A percentile compares a stretch with the other conserved stretches of the same genome.
These are phyloP conservation scores for Noctua comes DNA, from an alignment of 2,888 invertebrate genomes.

Conservation along the genomic window DNA sequence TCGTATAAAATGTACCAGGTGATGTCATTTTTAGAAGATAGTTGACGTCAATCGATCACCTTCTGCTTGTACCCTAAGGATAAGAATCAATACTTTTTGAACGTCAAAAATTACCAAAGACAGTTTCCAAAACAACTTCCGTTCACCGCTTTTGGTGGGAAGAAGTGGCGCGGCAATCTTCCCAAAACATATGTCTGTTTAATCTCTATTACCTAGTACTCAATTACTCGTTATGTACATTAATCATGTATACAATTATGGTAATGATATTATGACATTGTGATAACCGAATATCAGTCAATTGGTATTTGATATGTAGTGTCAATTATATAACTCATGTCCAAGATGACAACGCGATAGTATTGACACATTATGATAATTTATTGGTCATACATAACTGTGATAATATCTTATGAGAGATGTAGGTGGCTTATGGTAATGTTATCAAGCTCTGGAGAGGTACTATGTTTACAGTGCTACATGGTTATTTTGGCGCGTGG, in stretches of 20 bases:
- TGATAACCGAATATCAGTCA: conserved; percentile 30
- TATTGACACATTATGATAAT: conserved; percentile 35
- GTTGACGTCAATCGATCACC: neutral
- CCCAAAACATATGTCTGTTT: neutral
- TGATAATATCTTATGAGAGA: neutral
- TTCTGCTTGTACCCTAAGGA: neutral
- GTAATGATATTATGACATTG: conserved; percentile 7
- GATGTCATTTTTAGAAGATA: neutral
- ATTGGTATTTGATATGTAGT: conserved; percentile 17
- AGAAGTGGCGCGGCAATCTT: neutral
- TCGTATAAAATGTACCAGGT: neutral
- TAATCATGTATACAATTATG: conserved; percentile 17
- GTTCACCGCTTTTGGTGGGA: too few relatives aligned
- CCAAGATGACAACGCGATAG: conserved; percentile 7
- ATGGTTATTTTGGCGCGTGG: neutral
- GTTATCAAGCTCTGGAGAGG: neutral
- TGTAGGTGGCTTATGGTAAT: neutral
- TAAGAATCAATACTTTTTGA: neutral
- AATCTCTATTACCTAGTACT: neutral
- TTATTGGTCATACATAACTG: conserved; percentile 9
- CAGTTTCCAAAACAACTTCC: neutral
- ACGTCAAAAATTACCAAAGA: neutral
- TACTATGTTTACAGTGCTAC: neutral
- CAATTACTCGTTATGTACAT: neutral
- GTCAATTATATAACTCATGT: conserved; percentile 31